A percentile compares a stretch with the other conserved stretches of the same genome.
phyloP scores from a whole-genome alignment of 2,797 vertebrate species.

The Anguilla megastoma region DNA sequence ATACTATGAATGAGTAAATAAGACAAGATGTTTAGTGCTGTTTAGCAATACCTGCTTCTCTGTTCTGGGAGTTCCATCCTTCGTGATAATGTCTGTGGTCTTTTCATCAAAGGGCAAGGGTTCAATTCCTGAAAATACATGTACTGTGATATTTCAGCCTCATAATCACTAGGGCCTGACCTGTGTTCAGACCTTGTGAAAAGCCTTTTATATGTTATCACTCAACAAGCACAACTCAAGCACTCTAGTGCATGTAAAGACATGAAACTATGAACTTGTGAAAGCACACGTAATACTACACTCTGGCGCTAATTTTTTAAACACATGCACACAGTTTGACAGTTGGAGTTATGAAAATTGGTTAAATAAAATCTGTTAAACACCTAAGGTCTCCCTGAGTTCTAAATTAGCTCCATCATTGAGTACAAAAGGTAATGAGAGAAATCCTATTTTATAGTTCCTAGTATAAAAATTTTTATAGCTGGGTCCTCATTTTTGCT shows the following conservation, averaged over 20 bases:
- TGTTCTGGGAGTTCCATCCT: slow-evolving; percentile 55
- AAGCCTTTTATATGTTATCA: background rate
- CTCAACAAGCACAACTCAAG: background rate
- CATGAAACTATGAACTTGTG: background rate
- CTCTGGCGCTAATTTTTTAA: background rate
- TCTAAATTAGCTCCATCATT: no score
- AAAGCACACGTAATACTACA: background rate
- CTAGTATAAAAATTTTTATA: no score
- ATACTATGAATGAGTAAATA: background rate
- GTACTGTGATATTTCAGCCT: background rate
- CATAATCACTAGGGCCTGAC: background rate
- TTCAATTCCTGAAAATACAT: slow-evolving; percentile 65
- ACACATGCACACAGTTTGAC: background rate
- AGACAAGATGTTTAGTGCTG: background rate
- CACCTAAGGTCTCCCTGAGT: no score
- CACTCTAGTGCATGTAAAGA: background rate
- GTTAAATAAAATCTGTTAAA: no score
- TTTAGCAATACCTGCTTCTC: slow-evolving; percentile 62
- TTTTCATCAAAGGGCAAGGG: slow-evolving; percentile 68
- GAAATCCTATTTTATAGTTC: no score
- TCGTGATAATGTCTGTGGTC: slow-evolving; percentile 53
- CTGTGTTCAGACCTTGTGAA: background rate
- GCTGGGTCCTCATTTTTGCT: no score
- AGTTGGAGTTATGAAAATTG: no score
- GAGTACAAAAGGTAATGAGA: no score